Base-by-base conservation (phyloP, 1,140 invertebrate genomes). In the Halotydeus destructor region DNA sequence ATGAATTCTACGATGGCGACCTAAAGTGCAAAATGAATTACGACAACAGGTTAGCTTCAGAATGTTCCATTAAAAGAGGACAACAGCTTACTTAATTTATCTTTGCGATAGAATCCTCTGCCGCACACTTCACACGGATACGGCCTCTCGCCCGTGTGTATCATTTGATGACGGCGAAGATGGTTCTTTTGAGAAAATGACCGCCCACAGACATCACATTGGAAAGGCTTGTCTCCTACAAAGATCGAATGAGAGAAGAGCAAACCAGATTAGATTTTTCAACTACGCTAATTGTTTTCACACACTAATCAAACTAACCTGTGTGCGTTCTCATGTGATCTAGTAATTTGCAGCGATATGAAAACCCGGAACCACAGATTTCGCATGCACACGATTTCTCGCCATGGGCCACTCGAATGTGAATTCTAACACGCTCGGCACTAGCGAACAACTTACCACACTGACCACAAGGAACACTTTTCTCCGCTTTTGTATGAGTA, bases 101-200 rank as follows among this genome's bases (percentile, higher is more conserved):
- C 91, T 47, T 86, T 81, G 14, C 88, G 68, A 0, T 85, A 83
- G 59, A 88, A 88, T 8, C 71, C 74, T 58, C 82, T 81, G 26
- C 65, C 69, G 55, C 79, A 89, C 52, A 71, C 80, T 52, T 83
- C 78, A 54, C 83, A 89, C 30, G 74, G 72, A 57, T 84, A 88
- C 58, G 85, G 85, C 24, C 75, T 69, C 53, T 89, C 83, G 5
- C 79, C 78, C 0, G 83, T 88, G 56, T 91, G 84, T 40, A 86
- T 85, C 53, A 55, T 55, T 39, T 50, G 49, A 43, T 55, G 54
- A 19, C 53, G 48, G 28, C 48, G 52, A 14, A 55, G 43, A 44
- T 55, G 53, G 41, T 55, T 53, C 47, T 55, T 55, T 41, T 55
- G 53, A 9, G 51, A 53, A 41, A 55, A 55, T 16, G 50, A 46